These are phyloP conservation scores for Mus musculus DNA, from an alignment of 2,113 vertebrate genomes.

Conservation along the genomic window GRCm39 chr14:101776001-101776500, in stretches of 20 bases:
- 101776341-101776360: background rate
- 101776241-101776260: background rate
- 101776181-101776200: background rate
- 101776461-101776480: too few relatives aligned
- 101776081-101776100: background rate
- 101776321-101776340: background rate
- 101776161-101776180: background rate
- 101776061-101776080: background rate
- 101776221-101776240: background rate
- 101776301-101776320: background rate
- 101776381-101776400: background rate
- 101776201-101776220: background rate
- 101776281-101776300: background rate
- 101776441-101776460: too few relatives aligned
- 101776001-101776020: background rate
- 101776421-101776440: too few relatives aligned
- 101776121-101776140: background rate
- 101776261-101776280: background rate
- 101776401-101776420: background rate
- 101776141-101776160: background rate
- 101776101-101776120: background rate
- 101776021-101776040: background rate
- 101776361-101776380: background rate
- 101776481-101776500: too few relatives aligned
- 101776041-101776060: conserved; percentile 21